These are phyloP conservation scores for Dreissena polymorpha DNA, from an alignment of 1,140 invertebrate species.

Conservation along the genomic window DNA sequence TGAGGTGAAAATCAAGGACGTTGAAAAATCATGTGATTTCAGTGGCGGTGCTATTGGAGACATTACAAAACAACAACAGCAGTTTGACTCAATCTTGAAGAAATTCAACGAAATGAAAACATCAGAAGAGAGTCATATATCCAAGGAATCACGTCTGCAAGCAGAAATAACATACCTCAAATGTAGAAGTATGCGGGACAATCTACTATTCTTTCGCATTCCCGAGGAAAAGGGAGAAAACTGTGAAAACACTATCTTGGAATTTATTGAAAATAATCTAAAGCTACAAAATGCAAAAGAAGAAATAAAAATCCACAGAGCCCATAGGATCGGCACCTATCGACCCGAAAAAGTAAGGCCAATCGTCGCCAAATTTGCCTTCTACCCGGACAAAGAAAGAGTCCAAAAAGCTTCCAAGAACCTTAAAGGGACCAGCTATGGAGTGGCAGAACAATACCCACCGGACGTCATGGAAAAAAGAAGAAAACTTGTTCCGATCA, in stretches of 20 bases:
- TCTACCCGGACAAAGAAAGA: background rate
- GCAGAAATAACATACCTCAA: background rate
- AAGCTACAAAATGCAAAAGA: background rate
- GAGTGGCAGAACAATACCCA: background rate
- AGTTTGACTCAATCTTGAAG: too few relatives aligned
- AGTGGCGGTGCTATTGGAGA: too few relatives aligned
- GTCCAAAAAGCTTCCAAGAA: background rate
- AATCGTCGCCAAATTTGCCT: background rate
- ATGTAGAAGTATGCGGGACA: constrained; percentile 6
- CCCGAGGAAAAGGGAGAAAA: constrained; percentile 17
- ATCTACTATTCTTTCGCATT: constrained; percentile 30
- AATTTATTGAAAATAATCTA: constrained; percentile 5
- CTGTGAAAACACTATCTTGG: background rate
- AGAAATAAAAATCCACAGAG: constrained; percentile 4
- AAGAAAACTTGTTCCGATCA: background rate
- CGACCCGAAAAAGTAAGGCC: background rate
- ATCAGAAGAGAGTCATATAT: too few relatives aligned
- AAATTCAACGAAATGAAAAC: too few relatives aligned
- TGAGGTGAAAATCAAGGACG: too few relatives aligned
- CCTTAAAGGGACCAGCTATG: background rate
- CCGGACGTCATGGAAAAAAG: background rate
- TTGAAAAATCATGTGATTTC: too few relatives aligned
- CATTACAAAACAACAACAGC: too few relatives aligned
- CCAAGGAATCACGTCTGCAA: too few relatives aligned
- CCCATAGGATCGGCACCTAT: constrained; percentile 2